These are phyloP conservation scores for Dufourea novaeangliae DNA, from an alignment of 1,140 invertebrate species.

Conservation along the genomic window DNA sequence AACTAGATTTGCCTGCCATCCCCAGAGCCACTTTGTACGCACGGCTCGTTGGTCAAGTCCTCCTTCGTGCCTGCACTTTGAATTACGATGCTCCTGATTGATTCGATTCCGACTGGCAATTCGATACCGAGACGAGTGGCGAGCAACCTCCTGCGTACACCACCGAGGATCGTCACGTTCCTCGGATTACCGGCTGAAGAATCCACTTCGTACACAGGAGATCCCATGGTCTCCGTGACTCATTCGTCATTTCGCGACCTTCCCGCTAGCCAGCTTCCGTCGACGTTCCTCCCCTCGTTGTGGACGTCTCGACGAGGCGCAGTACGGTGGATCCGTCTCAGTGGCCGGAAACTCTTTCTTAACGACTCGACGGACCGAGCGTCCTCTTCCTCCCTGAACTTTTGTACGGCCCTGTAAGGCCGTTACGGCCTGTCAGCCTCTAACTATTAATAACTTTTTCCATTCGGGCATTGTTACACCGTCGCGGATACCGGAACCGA, in stretches of 20 bases:
- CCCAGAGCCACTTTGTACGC: slow-evolving; percentile 39
- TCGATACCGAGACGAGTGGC: too few relatives aligned
- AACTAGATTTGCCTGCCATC: slow-evolving; percentile 55
- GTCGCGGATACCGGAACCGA: slow-evolving; percentile 3
- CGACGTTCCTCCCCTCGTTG: slow-evolving; percentile 30
- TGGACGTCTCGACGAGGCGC: slow-evolving; percentile 56
- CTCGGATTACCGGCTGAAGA: slow-evolving; percentile 27
- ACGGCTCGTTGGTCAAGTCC: slow-evolving; percentile 2
- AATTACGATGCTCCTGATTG: slow-evolving; percentile 61
- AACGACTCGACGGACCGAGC: slow-evolving; percentile 4
- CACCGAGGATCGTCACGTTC: slow-evolving; percentile 23
- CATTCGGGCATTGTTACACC: slow-evolving; percentile 33
- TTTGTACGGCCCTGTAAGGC: slow-evolving; percentile 18
- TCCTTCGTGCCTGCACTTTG: slow-evolving; percentile 41
- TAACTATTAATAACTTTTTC: slow-evolving; percentile 51
- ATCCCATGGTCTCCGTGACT: slow-evolving; percentile 55
- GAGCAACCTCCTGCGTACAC: background rate
- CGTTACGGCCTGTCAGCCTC: slow-evolving; percentile 30
- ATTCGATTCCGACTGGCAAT: slow-evolving; percentile 61
- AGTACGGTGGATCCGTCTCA: slow-evolving; percentile 44
- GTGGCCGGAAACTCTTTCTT: slow-evolving; percentile 62
- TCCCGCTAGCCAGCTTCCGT: slow-evolving; percentile 11
- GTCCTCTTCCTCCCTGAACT: slow-evolving; percentile 7
- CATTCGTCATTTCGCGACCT: slow-evolving; percentile 68
- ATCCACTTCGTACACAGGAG: slow-evolving; percentile 4